Evolutionary conservation across 2,797 vertebrate genomes (phyloP), one percentile per base, ranked within the genome.

Genomic region (Graptemys geographica): DNA sequence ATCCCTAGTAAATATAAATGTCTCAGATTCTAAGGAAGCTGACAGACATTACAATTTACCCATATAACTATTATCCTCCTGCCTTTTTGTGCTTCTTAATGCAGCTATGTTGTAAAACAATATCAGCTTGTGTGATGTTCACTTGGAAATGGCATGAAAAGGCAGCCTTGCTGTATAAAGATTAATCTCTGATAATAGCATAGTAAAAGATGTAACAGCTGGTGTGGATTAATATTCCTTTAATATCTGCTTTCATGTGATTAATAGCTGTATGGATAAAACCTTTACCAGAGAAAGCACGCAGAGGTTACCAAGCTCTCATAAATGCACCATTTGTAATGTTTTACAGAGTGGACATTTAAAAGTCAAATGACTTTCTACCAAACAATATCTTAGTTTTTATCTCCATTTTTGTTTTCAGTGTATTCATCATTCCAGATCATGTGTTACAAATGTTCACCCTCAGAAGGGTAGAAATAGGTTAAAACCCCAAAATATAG

Each of bases 241-340:
- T 98, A 96, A 98, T 98, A 97, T 98, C 98, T 98, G 98, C 98
- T 99, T 98, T 99, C 98, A 98, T 98, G 98, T 98, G 98, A 99
- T 99, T 99, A 99, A 98, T 96, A 98, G 96, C 97, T 97, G 94
- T 90, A 97, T 97, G 96, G 95, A 95, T 98, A 97, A 98, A 96
- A 92, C 97, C 81, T 91, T 92, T 96, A 89, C 90, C 92, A 23
- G 8, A 51, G 87, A 95, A 97, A 97, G 92, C 83, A 79, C 96
- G 74, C 49, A 84, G 49, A 90, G 37, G 47, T 91, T 37, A 88
- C 89, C 97, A 97, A 98, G 96, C 93, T 96, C 25, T 90, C 11
- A 78, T 86, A 69, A 59, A 93, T 83, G 93, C 86, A 84, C 86
- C 74, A 13, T 89, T 95, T 69, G 51, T 15, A 18, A 51, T 88